Evolutionary conservation across 2,113 vertebrate genomes (phyloP).

Genomic region (Hiodon alosoides): DNA sequence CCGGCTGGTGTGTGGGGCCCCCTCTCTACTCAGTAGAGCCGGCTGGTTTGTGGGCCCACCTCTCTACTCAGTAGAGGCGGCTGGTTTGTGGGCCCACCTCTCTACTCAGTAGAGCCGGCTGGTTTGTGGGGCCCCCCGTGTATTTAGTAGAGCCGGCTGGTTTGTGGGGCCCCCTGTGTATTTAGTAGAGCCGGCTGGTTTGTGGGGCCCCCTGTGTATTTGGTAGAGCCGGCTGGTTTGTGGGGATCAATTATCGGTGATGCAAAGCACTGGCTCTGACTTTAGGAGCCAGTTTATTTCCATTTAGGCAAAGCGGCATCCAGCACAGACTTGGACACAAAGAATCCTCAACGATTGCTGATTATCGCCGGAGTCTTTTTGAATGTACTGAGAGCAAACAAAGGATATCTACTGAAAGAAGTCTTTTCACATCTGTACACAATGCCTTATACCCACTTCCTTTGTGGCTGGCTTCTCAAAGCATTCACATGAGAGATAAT

Average conservation of each 20-base stretch:
- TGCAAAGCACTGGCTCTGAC: neutral
- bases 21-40: no score
- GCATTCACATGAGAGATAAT: neutral
- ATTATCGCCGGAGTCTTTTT: neutral
- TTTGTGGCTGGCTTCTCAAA: slow-evolving; percentile 17
- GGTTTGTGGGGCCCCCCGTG: no score
- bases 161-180: no score
- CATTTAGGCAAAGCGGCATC: neutral
- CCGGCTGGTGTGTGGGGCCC: no score
- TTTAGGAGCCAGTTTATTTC: neutral
- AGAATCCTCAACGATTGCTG: neutral
- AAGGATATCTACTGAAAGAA: slow-evolving; percentile 7
- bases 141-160: no score
- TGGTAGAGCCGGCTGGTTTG: slow-evolving; percentile 11
- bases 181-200: no score
- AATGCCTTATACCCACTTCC: slow-evolving; percentile 23
- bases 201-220: no score
- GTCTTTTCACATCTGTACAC: neutral
- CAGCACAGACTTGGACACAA: neutral
- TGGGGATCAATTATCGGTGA: slow-evolving; percentile 27
- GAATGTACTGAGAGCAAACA: slow-evolving; percentile 11
- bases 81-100: no score
- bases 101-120: no score
- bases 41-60: no score
- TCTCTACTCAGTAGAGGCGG: no score